Base-by-base conservation (phyloP, 2,797 vertebrate species). In the Varecia variegata region DNA sequence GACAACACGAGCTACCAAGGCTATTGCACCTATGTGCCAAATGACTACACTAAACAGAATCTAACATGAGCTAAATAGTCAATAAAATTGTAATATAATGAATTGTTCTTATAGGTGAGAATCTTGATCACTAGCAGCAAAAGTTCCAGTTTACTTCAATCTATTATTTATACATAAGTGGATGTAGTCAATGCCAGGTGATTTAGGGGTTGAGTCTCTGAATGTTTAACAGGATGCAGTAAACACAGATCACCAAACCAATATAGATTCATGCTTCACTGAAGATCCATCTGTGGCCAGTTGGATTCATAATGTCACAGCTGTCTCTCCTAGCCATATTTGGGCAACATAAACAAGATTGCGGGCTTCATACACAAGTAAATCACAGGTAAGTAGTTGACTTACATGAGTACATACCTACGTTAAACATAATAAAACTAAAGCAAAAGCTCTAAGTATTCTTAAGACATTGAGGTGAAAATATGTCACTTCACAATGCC, bases 231-330 rank as follows among this genome's bases (percentile, higher is more conserved):
- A 95, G 32, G 40, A 90, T 43, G 58, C 82, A 91, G 38, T 94
- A 95, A 96, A 93, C 65, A 96, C 30, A 96, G 52, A 97, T 97
- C 96, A 95, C 32, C 85, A 96, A 93, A 90, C 80, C 91, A 89
- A 87, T 68, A 89, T 8, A n/a, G 93, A 91, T 93, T 94, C 94
- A 93, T 52, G 88, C 94, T 96, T 95, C 96, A 54, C 45, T 91
- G 74, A 90, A 88, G 83, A 97, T 21, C 79, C 91, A 91, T 95
- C 79, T 94, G 93, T 76, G 86, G 86, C 82, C 79, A 95, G 94
- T 62, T 94, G 91, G 90, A 87, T 89, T 77, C 79, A 84, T 45
- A 83, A 91, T 77, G 94, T 65, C 88, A 93, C 79, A 91, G 93
- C 91, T 97, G 88, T 82, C 80, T 96, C 88, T 87, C 35, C n/a